Base-by-base conservation (phyloP, 23 tunicate species). In the Aplidium turbinatum region DNA sequence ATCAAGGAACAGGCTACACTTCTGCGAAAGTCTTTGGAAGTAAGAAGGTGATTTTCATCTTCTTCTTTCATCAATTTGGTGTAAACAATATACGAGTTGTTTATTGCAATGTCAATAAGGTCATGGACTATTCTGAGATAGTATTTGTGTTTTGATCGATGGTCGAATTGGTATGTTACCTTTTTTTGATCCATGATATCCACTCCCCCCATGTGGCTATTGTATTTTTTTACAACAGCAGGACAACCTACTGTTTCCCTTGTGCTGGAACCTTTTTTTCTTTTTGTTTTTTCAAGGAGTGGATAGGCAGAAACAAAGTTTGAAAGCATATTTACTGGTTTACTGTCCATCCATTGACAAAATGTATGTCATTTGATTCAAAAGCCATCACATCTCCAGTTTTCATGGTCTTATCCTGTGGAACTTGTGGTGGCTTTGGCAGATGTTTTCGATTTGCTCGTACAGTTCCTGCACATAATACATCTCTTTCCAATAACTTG, bases 101-200 rank as follows among this genome's bases (percentile, higher is more conserved):
- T 60, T 29, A 60, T 31, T 4, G 67, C 67, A 25, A 60, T 60
- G 38, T 60, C 67, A 26, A 60, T 29, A 26, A 60, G 35, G 31
- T 60, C 67, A 60, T 9, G 31, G 3, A 60, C 35, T 27, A 60
- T 31, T 6, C 67, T 26, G 9, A 60, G 67, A 60, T 60, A 60
- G n/a, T 60, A 60, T 29, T 60, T 60, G 22, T 29, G 7, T 27
- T 60, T 60, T 60, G 67, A 60, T 60, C 67, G 9, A 29, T 60
- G 67, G 35, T 60, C 67, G 31, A 60, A 60, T 31, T 60, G 67
- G 35, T 60, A 60, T 7, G 67, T 60, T 4, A n/a, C 67, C 31
- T 60, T 60, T n/a, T 60, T 60, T 31, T 60, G 35, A 31, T 60
- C 67, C 67, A 60, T 60, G 34, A 60, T n/a, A n/a, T 60, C 67